Evolutionary conservation across 1,140 invertebrate genomes (phyloP).

Genomic region (Bacillus rossius): DNA sequence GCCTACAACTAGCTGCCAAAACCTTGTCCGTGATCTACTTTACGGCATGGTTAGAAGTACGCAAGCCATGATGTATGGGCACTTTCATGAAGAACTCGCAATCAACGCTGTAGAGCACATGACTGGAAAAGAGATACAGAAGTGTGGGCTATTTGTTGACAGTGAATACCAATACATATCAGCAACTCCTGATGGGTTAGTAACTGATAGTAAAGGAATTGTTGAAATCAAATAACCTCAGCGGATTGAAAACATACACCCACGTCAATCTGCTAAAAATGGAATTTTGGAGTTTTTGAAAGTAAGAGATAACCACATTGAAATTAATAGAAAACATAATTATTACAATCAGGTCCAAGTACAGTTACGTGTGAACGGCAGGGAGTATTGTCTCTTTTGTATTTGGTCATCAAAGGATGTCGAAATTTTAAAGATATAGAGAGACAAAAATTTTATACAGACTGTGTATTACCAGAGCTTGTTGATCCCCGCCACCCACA

Average conservation of each 20-base stretch:
- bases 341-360: constrained; percentile 38
- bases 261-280: constrained; percentile 15
- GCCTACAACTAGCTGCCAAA: constrained; percentile 23
- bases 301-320: constrained; percentile 1
- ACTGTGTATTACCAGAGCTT: too few relatives aligned
- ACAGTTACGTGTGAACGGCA: constrained; percentile 34
- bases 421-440: constrained; percentile 15
- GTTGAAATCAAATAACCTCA: constrained; percentile 38
- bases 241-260: constrained; percentile 19
- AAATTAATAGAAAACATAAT: constrained; percentile 25
- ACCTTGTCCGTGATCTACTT: constrained; percentile 24
- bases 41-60: constrained; percentile 17
- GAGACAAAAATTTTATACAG: constrained; percentile 23
- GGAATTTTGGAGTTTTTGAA: neutral
- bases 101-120: constrained; percentile 23
- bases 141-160: constrained; percentile 39
- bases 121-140: constrained; percentile 22
- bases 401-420: constrained; percentile 34
- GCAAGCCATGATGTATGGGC: constrained; percentile 23
- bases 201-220: constrained; percentile 33
- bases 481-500: too few relatives aligned
- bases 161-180: constrained; percentile 31
- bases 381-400: constrained; percentile 36
- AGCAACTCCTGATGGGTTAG: constrained; percentile 38
- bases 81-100: constrained; percentile 28